Evolutionary conservation across 2,888 invertebrate genomes (phyloP).

Genomic region (Lithophane semibrunnea): DNA sequence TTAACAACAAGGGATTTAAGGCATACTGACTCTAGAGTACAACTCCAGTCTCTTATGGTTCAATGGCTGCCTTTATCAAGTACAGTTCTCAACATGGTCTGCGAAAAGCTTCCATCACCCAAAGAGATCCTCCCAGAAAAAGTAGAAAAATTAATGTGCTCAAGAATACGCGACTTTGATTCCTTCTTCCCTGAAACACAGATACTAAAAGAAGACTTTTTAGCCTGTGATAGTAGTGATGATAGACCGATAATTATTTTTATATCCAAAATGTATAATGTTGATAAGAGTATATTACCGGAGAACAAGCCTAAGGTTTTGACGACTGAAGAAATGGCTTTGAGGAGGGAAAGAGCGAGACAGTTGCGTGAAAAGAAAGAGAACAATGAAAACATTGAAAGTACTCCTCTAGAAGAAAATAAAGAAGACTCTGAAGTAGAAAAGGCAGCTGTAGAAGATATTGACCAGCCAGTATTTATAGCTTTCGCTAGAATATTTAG

Average conservation of each 20-base stretch:
- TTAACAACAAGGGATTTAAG: slow-evolving; percentile 94
- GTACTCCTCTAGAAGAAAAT: slow-evolving; percentile 66
- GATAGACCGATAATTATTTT: slow-evolving; percentile 93
- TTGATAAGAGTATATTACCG: slow-evolving; percentile 93
- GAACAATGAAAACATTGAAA: slow-evolving; percentile 71
- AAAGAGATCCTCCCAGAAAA: slow-evolving; percentile 93
- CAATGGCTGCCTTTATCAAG: slow-evolving; percentile 97
- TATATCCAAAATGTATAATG: slow-evolving; percentile 97
- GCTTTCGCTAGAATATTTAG: slow-evolving; percentile 98
- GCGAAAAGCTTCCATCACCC: slow-evolving; percentile 95
- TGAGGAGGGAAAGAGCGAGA: slow-evolving; percentile 92
- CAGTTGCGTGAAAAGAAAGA: slow-evolving; percentile 91
- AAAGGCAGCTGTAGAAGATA: slow-evolving; percentile 76
- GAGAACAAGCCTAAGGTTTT: slow-evolving; percentile 95
- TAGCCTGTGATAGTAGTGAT: slow-evolving; percentile 92
- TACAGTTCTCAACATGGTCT: slow-evolving; percentile 95
- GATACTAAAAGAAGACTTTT: slow-evolving; percentile 92
- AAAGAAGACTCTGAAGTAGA: slow-evolving; percentile 73
- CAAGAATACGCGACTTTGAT: slow-evolving; percentile 92
- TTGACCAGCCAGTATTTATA: slow-evolving; percentile 93
- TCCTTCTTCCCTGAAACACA: slow-evolving; percentile 93
- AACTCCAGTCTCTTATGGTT: slow-evolving; percentile 95
- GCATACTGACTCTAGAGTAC: slow-evolving; percentile 94
- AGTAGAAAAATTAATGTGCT: slow-evolving; percentile 95
- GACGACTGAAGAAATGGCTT: slow-evolving; percentile 93